Base-by-base conservation (phyloP, 2,888 invertebrate genomes). In the Drosophila tripunctata region DNA sequence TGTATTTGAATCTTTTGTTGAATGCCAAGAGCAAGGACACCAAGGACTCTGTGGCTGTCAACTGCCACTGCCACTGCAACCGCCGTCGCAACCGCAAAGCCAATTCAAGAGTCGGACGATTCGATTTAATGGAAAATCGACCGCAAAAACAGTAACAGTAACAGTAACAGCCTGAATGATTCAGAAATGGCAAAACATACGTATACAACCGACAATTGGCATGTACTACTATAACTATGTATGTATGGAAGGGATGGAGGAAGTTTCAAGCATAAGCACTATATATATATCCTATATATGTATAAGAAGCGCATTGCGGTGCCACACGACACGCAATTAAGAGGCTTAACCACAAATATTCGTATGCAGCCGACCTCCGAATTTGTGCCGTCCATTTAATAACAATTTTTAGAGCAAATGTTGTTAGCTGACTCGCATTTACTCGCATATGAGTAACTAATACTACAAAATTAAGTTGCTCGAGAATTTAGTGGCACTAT, bases 121-220 rank as follows among this genome's bases (percentile, higher is more conserved):
- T 84, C 85, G 88, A 73, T 84, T 77, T 84, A 88, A 88, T 85
- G 85, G 85, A 84, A 88, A 81, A 78, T 77, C 85, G 72, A 87
- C 88, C 88, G 61, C 88, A 87, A 64, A 58, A 88, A 73, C 78
- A 76, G 83, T 66, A 82, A 76, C 88, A 87, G 62, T 58, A 88
- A 73, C 78, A 74, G 83, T 66, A 82, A 76, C 86, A 82, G 74
- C 79, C 82, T 82, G 66, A 75, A 71, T 69, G 82, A 79, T 76
- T 82, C 74, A 69, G 65, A 75, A 83, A 83, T 78, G n/a, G n/a
- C n/a, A n/a, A n/a, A n/a, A n/a, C n/a, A n/a, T 48, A 36, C 7
- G 15, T 4, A 7, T 17, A 4, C n/a, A n/a, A n/a, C n/a, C n/a
- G n/a, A n/a, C n/a, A n/a, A n/a, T n/a, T n/a, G n/a, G n/a, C n/a